Evolutionary conservation across 2,113 vertebrate genomes (phyloP).

Genomic region (Crocuta crocuta): DNA sequence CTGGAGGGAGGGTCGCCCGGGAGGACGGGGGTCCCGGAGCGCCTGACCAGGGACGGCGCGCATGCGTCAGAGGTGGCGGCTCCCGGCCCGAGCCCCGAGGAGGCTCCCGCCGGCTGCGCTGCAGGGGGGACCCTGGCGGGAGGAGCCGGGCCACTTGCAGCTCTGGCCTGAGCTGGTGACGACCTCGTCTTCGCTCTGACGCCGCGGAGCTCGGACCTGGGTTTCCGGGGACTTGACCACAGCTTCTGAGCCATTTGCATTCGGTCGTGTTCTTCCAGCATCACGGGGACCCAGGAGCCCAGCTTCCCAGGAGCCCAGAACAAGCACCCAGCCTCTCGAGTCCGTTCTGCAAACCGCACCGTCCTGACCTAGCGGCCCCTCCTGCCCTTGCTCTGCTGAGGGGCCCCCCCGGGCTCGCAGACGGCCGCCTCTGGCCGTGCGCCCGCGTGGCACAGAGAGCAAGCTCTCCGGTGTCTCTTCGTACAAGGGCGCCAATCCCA

Average conservation of each 20-base stretch:
- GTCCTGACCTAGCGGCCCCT: too few relatives aligned
- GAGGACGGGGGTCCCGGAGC: rapidly evolving
- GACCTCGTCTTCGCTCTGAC: neutral
- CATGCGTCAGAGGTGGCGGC: too few relatives aligned
- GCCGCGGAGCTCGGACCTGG: rapidly evolving
- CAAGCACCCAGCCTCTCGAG: neutral
- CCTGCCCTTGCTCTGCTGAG: too few relatives aligned
- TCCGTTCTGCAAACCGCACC: neutral
- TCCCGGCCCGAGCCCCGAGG: neutral
- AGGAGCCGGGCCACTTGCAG: neutral
- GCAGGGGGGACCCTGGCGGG: neutral
- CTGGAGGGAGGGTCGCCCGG: neutral
- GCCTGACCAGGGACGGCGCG: neutral
- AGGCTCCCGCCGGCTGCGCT: neutral
- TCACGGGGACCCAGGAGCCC: neutral
- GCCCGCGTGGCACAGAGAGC: neutral
- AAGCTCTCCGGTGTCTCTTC: neutral
- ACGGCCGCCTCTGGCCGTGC: neutral
- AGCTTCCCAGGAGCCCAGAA: neutral
- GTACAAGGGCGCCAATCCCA: neutral
- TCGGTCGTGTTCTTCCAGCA: rapidly evolving
- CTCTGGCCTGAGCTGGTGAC: neutral
- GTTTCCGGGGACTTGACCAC: neutral
- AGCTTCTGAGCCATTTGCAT: neutral
- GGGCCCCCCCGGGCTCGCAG: neutral